Conservation (phyloP, 2,888 invertebrate genomes). For the Terebella lapidaria region DNA sequence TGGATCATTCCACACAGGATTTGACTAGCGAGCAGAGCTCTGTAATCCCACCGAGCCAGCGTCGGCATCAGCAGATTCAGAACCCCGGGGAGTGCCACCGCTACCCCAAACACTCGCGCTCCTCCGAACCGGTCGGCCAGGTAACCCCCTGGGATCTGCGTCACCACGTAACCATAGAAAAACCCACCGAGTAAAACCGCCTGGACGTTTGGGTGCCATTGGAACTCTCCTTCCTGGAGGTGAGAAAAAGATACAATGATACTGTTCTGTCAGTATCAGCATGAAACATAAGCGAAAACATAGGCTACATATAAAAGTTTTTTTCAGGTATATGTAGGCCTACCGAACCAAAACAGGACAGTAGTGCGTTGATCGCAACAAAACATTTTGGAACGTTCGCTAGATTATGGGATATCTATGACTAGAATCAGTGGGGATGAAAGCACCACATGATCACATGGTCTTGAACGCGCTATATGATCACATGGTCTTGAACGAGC, state of each 20-base stretch:
- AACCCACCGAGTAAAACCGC: slow-evolving; percentile 23
- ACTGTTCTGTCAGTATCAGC: no score
- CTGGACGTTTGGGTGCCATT: slow-evolving; percentile 18
- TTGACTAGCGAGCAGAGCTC: not conserved
- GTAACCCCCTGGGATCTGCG: slow-evolving; percentile 24
- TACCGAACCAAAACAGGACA: no score
- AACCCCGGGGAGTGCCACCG: slow-evolving; percentile 7
- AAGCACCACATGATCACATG: no score
- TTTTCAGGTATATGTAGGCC: no score
- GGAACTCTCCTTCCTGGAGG: slow-evolving; percentile 19
- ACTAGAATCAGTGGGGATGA: no score
- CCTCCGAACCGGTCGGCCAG: slow-evolving; percentile 13
- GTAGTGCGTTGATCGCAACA: not conserved
- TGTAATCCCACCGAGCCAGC: slow-evolving; percentile 7
- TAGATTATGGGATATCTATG: no score
- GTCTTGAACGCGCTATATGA: no score
- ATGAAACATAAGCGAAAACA: no score
- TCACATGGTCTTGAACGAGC: no score
- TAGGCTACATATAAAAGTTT: no score
- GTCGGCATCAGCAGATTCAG: slow-evolving; percentile 8
- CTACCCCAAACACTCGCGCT: slow-evolving; percentile 5
- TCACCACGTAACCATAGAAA: slow-evolving; percentile 27
- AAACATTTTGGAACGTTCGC: no score
- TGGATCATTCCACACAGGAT: slow-evolving; percentile 3
- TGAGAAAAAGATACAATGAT: not conserved